Evolutionary conservation across 2,888 invertebrate species (phyloP).

Genomic region (Melitaea athalia): DNA sequence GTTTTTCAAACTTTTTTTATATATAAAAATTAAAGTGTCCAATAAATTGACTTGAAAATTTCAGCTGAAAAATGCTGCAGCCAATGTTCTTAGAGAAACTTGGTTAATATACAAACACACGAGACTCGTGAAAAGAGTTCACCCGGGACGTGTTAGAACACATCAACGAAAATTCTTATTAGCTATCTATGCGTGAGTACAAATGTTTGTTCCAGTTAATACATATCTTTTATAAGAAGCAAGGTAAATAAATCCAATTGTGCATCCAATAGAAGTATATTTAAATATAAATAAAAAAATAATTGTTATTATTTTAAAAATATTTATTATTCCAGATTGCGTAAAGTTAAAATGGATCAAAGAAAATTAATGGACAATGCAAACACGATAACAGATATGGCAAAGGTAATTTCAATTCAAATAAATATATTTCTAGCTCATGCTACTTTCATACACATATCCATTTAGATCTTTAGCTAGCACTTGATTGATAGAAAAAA

Average conservation of each 20-base stretch:
- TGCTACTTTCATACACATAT: conserved; percentile 73
- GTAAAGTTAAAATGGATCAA: conserved; percentile 99
- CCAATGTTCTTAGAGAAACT: conserved; percentile 99
- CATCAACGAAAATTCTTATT: conserved; percentile 99
- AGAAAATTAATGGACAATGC: conserved; percentile 99
- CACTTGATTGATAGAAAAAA: conserved; percentile 43
- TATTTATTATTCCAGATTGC: conserved; percentile 85
- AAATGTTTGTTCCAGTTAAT: background rate
- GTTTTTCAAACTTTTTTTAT: conserved; percentile 18
- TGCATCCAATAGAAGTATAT: too few species aligned
- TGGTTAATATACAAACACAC: conserved; percentile 99
- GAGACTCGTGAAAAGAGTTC: conserved; percentile 97
- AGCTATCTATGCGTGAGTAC: conserved; percentile 98
- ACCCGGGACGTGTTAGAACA: conserved; percentile 96
- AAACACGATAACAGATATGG: conserved; percentile 99
- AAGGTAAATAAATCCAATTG: background rate
- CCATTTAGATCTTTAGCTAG: conserved; percentile 62
- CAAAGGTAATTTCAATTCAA: conserved; percentile 89
- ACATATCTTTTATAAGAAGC: background rate
- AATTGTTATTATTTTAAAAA: background rate
- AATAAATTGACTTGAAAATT: conserved; percentile 47
- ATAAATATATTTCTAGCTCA: conserved; percentile 42
- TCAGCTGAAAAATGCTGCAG: conserved; percentile 99
- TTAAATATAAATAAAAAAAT: background rate
- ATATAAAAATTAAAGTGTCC: conserved; percentile 13